A percentile compares a stretch with the other conserved stretches of the same genome.
Evolutionary conservation across 2,888 invertebrate genomes (phyloP).

Genomic region (Glyphotaelius pellucidus): DNA sequence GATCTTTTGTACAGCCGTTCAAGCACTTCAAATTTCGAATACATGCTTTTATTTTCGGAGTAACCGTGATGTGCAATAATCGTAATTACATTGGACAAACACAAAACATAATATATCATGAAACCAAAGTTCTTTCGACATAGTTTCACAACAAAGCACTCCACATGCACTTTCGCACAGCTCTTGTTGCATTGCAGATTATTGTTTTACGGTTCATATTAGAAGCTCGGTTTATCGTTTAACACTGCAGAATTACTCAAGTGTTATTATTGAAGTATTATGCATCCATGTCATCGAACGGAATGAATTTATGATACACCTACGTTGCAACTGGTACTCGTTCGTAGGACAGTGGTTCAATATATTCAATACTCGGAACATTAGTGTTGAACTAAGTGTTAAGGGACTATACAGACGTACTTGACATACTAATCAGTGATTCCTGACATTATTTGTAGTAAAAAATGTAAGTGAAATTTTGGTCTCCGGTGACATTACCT

Average conservation of each 20-base stretch:
- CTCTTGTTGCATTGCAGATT: background rate
- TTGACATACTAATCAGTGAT: too few relatives aligned
- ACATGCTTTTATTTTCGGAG: background rate
- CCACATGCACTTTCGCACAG: background rate
- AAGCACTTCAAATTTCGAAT: background rate
- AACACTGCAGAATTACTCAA: background rate
- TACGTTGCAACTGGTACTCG: background rate
- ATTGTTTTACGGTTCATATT: background rate
- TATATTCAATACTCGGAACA: background rate
- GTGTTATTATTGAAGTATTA: background rate
- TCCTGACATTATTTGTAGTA: too few relatives aligned
- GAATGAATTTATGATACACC: background rate
- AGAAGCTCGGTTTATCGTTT: background rate
- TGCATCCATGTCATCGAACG: background rate
- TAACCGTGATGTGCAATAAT: background rate
- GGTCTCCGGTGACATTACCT: too few relatives aligned
- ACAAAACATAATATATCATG: background rate
- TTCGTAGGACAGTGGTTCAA: background rate
- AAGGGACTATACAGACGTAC: background rate
- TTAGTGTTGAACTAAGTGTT: background rate
- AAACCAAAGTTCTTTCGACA: background rate
- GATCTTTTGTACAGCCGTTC: too few relatives aligned
- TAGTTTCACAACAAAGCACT: background rate
- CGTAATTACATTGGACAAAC: background rate
- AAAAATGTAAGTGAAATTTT: too few relatives aligned